Evolutionary conservation across 2,888 invertebrate genomes (phyloP).

Genomic region (Shargacucullia verbasci): DNA sequence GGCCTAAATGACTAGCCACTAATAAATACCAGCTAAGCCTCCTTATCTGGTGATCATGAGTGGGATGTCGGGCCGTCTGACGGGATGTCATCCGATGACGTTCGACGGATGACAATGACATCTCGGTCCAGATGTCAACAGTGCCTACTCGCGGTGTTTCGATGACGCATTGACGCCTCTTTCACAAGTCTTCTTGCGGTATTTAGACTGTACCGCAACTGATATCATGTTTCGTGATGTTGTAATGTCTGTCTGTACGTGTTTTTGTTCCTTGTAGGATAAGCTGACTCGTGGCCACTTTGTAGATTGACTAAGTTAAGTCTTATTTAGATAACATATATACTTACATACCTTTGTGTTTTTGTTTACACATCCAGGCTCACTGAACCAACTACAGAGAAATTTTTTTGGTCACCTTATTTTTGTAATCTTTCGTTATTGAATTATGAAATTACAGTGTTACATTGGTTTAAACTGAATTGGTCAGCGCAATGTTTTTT

Average conservation of each 20-base stretch:
- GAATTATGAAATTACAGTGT: slow-evolving; percentile 13
- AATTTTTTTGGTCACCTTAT: no score
- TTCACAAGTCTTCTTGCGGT: slow-evolving; percentile 63
- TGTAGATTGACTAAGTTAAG: slow-evolving; percentile 52
- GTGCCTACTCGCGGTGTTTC: slow-evolving; percentile 11
- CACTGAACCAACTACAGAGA: no score
- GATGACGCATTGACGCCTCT: slow-evolving; percentile 62
- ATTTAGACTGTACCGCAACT: slow-evolving; percentile 55
- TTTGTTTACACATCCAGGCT: no score
- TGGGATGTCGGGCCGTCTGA: slow-evolving; percentile 61
- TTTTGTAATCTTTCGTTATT: no score
- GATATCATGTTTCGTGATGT: slow-evolving; percentile 56
- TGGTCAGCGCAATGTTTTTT: slow-evolving; percentile 11
- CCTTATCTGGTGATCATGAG: slow-evolving; percentile 75
- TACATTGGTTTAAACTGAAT: slow-evolving; percentile 2
- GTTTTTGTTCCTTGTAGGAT: slow-evolving; percentile 49
- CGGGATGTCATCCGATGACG: slow-evolving; percentile 67
- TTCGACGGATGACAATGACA: slow-evolving; percentile 49
- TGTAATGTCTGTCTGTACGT: slow-evolving; percentile 54
- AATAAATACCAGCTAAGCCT: slow-evolving; percentile 57
- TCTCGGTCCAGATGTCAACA: slow-evolving; percentile 41
- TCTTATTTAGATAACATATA: slow-evolving; percentile 22
- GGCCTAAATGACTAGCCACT: slow-evolving; percentile 24
- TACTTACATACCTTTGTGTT: no score
- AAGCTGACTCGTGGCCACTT: slow-evolving; percentile 50